Evolutionary conservation across 2,888 invertebrate species (phyloP).

Genomic region (Lasius fuliginosus): DNA sequence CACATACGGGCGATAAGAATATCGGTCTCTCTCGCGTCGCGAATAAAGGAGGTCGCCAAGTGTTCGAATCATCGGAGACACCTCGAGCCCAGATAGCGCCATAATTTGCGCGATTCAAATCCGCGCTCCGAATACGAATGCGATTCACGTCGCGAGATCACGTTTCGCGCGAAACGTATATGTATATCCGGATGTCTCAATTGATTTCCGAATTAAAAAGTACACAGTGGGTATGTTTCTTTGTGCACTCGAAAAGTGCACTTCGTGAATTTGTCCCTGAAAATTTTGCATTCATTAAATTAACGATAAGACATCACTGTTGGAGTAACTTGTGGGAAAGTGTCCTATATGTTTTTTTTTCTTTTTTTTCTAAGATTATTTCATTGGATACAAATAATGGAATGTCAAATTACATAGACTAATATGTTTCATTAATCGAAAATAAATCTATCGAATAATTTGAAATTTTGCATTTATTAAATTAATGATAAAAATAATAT

Average conservation of each 20-base stretch:
- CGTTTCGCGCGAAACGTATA: neutral
- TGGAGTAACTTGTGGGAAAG: neutral
- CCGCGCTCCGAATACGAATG: neutral
- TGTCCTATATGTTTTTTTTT: neutral
- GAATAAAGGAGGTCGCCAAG: slow-evolving; percentile 28
- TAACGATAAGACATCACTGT: neutral
- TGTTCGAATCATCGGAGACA: neutral
- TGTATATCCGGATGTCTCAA: neutral
- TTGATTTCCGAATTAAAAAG: neutral
- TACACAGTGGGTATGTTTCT: too few relatives aligned
- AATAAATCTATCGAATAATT: neutral
- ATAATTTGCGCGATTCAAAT: neutral
- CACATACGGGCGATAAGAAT: slow-evolving; percentile 39
- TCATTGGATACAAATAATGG: neutral
- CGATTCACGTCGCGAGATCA: neutral
- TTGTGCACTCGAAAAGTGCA: neutral
- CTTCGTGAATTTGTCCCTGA: neutral
- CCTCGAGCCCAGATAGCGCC: neutral
- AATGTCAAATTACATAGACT: neutral
- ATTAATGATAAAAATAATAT: too few relatives aligned
- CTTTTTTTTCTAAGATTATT: neutral
- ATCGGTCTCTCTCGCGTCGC: slow-evolving; percentile 24
- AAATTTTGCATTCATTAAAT: neutral
- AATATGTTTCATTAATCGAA: neutral
- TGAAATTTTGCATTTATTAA: too few relatives aligned